Evolutionary conservation across 2,797 vertebrate species (phyloP).

Genomic region (Vireo griseus): DNA sequence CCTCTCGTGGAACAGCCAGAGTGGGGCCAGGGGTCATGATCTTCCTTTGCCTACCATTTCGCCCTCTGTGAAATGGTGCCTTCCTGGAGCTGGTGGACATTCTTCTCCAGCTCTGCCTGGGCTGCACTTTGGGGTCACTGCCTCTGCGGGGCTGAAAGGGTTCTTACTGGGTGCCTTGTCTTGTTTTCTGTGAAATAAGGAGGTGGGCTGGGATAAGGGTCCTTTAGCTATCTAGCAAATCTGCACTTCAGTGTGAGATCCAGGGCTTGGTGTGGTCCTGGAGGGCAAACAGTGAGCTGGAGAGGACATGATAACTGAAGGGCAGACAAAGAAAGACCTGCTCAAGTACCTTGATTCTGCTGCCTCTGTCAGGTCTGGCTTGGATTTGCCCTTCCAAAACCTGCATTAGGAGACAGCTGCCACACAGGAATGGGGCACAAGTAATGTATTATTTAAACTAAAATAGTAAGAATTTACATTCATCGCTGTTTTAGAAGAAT

Average conservation of each 20-base stretch:
- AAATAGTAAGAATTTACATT: neutral
- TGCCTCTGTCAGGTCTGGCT: neutral
- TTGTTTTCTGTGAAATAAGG: neutral
- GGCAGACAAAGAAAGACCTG: neutral
- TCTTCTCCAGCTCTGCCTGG: neutral
- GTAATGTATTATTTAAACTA: neutral
- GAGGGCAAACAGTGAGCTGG: neutral
- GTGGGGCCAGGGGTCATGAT: accelerated
- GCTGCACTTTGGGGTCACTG: neutral
- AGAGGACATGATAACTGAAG: neutral
- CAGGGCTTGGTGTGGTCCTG: neutral
- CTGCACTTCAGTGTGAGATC: neutral
- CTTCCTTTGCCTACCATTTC: neutral
- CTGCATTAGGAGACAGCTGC: neutral
- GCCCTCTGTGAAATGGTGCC: neutral
- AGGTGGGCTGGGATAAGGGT: neutral
- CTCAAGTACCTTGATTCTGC: neutral
- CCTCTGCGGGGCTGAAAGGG: accelerated
- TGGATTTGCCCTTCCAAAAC: neutral
- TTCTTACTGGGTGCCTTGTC: neutral
- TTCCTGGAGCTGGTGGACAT: accelerated
- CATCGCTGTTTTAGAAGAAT: neutral
- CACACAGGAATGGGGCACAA: accelerated
- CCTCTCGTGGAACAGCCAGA: accelerated
- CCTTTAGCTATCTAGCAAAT: neutral